Evolutionary conservation across 2,888 invertebrate genomes (phyloP).

Genomic region (Leptopilina syphax): DNA sequence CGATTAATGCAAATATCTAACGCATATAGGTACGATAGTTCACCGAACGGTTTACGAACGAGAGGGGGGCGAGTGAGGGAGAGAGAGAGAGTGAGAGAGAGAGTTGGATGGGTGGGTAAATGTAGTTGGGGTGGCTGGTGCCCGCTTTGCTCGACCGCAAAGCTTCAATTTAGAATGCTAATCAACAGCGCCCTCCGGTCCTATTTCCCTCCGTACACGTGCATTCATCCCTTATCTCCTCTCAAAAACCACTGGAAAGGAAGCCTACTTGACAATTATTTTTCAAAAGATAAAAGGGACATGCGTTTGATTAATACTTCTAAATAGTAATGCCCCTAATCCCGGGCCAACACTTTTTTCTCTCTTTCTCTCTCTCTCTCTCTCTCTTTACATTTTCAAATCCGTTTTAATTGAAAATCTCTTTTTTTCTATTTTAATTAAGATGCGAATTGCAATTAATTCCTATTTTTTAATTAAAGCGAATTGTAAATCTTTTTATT

Average conservation of each 20-base stretch:
- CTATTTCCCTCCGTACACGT: background rate
- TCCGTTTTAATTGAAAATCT: no score
- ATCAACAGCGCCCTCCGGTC: conserved; percentile 64
- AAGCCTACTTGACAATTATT: conserved; percentile 17
- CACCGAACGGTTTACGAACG: conserved; percentile 1
- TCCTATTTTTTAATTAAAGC: no score
- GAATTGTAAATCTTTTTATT: no score
- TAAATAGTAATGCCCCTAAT: background rate
- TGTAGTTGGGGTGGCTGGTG: conserved; percentile 51
- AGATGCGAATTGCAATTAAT: no score
- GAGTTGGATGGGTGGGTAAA: conserved; percentile 24
- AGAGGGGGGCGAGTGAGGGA: conserved; percentile 29
- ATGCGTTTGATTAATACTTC: conserved; percentile 4
- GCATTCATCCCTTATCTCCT: conserved; percentile 34
- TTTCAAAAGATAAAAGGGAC: conserved; percentile 3
- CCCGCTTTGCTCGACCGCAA: conserved; percentile 69
- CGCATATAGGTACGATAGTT: conserved; percentile 45
- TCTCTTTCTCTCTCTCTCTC: background rate
- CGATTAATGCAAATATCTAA: conserved; percentile 55
- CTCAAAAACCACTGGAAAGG: background rate
- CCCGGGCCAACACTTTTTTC: background rate
- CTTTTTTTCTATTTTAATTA: no score
- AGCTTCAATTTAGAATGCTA: conserved; percentile 77
- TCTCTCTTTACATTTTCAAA: no score
- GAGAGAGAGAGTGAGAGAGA: conserved; percentile 39